Evolutionary conservation across 2,888 invertebrate species (phyloP).

Genomic region (Brachypalpus laphriformis): DNA sequence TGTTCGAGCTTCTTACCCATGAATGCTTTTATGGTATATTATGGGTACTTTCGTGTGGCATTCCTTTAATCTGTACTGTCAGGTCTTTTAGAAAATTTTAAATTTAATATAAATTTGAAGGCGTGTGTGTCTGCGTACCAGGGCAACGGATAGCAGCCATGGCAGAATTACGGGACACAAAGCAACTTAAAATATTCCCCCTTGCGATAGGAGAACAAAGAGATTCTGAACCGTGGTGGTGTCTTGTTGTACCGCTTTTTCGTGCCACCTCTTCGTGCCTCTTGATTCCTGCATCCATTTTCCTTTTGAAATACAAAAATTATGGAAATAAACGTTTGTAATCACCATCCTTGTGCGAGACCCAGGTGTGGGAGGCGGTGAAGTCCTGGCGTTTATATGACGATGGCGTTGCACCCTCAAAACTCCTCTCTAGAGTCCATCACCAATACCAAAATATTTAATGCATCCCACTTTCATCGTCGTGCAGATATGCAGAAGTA

Average conservation of each 20-base stretch:
- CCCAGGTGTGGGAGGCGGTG: not conserved
- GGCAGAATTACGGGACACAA: constrained; percentile 41
- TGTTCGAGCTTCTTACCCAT: constrained; percentile 1
- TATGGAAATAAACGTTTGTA: constrained; percentile 72
- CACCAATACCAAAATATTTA: constrained; percentile 72
- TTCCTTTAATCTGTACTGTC: constrained; percentile 65
- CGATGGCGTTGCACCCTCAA: constrained; percentile 52
- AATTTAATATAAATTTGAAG: constrained; percentile 59
- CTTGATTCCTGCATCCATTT: constrained; percentile 50
- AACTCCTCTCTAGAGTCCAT: constrained; percentile 57
- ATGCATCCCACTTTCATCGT: constrained; percentile 57
- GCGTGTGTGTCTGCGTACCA: constrained; percentile 22
- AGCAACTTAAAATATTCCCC: constrained; percentile 54
- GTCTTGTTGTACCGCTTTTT: constrained; percentile 16
- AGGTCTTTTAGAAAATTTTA: constrained; percentile 58
- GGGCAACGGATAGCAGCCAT: constrained; percentile 9
- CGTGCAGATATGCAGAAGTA: constrained; percentile 38
- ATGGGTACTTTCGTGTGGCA: constrained; percentile 48
- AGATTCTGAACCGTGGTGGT: constrained; percentile 21
- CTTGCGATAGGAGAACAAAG: constrained; percentile 47
- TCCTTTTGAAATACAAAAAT: constrained; percentile 70
- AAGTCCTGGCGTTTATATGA: constrained; percentile 23
- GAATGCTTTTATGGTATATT: constrained; percentile 45
- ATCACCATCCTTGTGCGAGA: constrained; percentile 57
- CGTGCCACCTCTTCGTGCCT: constrained; percentile 19